A percentile compares a stretch with the other conserved stretches of the same genome.
These are phyloP conservation scores for Caenorhabditis macrosperma DNA, from an alignment of 2,888 invertebrate genomes.

Conservation along the genomic window DNA sequence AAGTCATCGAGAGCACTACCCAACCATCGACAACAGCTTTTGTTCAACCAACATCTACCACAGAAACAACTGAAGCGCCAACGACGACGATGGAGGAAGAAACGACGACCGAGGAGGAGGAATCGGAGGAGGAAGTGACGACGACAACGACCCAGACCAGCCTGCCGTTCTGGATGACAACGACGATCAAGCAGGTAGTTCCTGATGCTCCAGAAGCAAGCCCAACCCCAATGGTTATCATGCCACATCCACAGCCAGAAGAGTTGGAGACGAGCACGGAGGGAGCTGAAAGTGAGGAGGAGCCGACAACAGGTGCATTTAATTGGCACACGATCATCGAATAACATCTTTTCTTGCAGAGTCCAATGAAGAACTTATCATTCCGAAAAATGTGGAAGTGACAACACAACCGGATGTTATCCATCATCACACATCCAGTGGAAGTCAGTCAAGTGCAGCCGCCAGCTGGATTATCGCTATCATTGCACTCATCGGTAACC, in stretches of 20 bases:
- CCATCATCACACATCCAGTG: slow-evolving; percentile 50
- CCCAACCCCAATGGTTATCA: slow-evolving; percentile 15
- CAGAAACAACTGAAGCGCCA: slow-evolving; percentile 12
- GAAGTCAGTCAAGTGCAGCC: slow-evolving; percentile 58
- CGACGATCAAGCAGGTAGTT: slow-evolving; percentile 40
- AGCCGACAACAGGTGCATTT: slow-evolving; percentile 31
- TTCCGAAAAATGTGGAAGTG: slow-evolving; percentile 20
- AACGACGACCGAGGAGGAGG: slow-evolving; percentile 22
- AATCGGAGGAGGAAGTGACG: slow-evolving; percentile 27
- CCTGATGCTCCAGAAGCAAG: slow-evolving; percentile 8
- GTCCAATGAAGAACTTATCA: slow-evolving; percentile 33
- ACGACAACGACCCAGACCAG: slow-evolving; percentile 53
- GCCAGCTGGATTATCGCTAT: slow-evolving; percentile 71
- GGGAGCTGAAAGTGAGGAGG: slow-evolving; percentile 42
- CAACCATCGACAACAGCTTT: slow-evolving; percentile 32
- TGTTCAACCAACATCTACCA: slow-evolving; percentile 25
- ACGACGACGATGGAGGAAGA: slow-evolving; percentile 40
- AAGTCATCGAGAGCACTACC: slow-evolving; percentile 32
- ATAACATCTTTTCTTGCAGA: slow-evolving; percentile 12
- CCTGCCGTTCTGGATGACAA: slow-evolving; percentile 69
- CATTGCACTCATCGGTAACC: slow-evolving; percentile 66
- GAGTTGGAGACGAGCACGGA: slow-evolving; percentile 40
- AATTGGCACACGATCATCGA: background rate
- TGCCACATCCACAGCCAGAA: slow-evolving; percentile 34
- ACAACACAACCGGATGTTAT: slow-evolving; percentile 45